These are phyloP conservation scores for Lagorchestes hirsutus DNA, from an alignment of 2,797 vertebrate genomes.

Conservation along the genomic window DNA sequence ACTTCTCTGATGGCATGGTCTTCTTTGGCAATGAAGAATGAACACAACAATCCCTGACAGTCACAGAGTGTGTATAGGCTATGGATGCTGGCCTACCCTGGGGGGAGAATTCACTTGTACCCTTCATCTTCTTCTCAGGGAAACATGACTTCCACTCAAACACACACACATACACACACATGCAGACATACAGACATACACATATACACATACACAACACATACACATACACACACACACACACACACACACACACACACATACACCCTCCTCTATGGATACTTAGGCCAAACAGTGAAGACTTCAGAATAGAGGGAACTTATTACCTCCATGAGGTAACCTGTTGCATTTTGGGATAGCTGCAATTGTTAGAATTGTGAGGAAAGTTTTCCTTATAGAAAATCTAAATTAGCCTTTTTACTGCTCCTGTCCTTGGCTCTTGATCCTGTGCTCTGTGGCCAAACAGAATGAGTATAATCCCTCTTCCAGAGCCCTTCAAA, in stretches of 20 bases:
- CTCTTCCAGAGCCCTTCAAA: neutral
- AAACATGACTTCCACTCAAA: neutral
- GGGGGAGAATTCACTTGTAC: neutral
- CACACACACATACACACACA: no score
- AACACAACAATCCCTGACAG: neutral
- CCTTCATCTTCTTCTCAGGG: neutral
- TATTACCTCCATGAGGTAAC: neutral
- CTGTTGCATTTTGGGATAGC: neutral
- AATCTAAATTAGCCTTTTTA: neutral
- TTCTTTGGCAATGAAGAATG: no score
- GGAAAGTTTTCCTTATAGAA: neutral
- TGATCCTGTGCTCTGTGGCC: neutral
- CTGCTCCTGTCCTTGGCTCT: neutral
- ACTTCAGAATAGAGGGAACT: neutral
- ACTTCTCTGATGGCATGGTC: no score
- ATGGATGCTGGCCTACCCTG: neutral
- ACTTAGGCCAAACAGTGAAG: neutral
- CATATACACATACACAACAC: no score
- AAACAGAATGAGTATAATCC: neutral
- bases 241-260: no score
- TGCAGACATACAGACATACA: no score
- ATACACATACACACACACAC: no score
- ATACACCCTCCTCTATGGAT: neutral
- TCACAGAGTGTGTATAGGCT: neutral
- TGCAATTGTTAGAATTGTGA: neutral